phyloP scores from a whole-genome alignment of 2,113 vertebrate species.

The Oenanthe melanoleuca region DNA sequence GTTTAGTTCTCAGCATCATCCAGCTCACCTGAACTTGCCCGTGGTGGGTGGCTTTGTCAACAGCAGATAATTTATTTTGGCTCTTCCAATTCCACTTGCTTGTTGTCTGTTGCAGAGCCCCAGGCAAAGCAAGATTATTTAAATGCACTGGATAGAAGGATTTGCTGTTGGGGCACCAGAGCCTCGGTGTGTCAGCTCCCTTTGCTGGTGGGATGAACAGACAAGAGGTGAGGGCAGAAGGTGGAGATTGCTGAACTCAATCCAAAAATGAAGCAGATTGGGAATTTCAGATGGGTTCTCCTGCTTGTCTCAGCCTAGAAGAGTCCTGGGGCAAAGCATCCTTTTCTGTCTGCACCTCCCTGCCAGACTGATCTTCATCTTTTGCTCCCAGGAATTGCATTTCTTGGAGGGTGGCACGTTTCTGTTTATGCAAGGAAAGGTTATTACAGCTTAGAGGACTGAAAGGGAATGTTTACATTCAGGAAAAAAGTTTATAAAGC shows the following conservation, averaged over 20 bases:
- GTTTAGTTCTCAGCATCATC: not conserved
- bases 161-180: not conserved
- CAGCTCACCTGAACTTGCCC: slow-evolving; percentile 29
- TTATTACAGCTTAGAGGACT: not conserved
- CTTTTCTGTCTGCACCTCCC: not conserved
- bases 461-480: not conserved
- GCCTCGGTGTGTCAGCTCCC: not conserved
- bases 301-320: not conserved
- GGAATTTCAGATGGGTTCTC: not conserved
- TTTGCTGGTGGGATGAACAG: not conserved
- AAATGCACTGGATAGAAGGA: not conserved
- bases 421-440: not conserved
- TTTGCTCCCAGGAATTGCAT: not conserved
- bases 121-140: slow-evolving; percentile 24
- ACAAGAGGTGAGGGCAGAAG: not conserved
- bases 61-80: slow-evolving; percentile 32
- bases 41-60: slow-evolving; percentile 50
- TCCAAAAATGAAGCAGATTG: not conserved
- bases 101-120: slow-evolving; percentile 8
- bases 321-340: not conserved
- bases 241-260: not conserved
- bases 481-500: not conserved
- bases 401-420: not conserved
- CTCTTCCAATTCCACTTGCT: slow-evolving; percentile 5
- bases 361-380: not conserved